These are phyloP conservation scores for Lepidothrix coronata DNA, from an alignment of 2,113 vertebrate genomes.

Conservation along the genomic window DNA sequence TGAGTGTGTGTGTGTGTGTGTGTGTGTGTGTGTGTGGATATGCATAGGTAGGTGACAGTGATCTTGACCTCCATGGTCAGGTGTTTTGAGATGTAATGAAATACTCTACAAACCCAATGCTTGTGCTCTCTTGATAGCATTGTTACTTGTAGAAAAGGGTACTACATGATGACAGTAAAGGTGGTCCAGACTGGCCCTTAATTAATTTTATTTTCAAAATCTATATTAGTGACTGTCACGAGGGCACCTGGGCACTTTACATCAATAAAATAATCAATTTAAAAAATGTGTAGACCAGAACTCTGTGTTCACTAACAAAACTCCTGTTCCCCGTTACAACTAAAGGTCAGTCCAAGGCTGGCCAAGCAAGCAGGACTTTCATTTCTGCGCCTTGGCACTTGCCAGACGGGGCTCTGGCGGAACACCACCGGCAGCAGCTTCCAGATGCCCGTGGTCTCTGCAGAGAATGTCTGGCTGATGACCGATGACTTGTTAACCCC, in stretches of 20 bases:
- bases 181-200: conserved; percentile 58
- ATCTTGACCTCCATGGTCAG: conserved; percentile 48
- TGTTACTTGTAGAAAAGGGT: conserved; percentile 52
- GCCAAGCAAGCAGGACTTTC: neutral
- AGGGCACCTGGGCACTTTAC: conserved; percentile 60
- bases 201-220: conserved; percentile 69
- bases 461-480: neutral
- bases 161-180: conserved; percentile 43
- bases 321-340: neutral
- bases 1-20: neutral
- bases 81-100: conserved; percentile 49
- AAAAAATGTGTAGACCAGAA: conserved; percentile 51
- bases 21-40: fast-evolving
- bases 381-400: neutral
- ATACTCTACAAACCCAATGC: neutral
- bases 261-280: conserved; percentile 66
- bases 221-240: conserved; percentile 52
- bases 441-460: neutral
- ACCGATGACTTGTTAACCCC: neutral
- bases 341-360: conserved; percentile 63
- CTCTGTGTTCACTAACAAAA: conserved; percentile 52
- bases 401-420: neutral
- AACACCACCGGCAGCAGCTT: neutral
- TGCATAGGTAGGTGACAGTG: neutral
- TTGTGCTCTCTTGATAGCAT: conserved; percentile 13